Conservation (phyloP, 2,888 invertebrate species). For the Dolomedes plantarius region DNA sequence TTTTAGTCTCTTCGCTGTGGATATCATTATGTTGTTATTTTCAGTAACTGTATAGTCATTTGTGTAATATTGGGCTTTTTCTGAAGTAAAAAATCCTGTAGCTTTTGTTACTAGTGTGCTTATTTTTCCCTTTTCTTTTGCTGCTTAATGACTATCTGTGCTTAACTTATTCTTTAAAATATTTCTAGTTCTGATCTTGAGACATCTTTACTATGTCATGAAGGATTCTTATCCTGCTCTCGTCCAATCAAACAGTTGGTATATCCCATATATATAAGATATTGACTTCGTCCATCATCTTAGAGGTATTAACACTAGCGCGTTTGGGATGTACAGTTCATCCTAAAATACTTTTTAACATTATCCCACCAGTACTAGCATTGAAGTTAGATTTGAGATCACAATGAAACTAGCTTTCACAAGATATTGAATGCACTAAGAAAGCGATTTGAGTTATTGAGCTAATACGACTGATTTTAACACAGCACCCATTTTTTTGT, state of each 20-base stretch:
- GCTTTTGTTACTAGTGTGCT: not conserved
- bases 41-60: not conserved
- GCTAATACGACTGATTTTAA: not conserved
- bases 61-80: constrained; percentile 9
- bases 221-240: constrained; percentile 65
- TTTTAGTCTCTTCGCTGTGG: not conserved
- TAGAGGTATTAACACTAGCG: constrained; percentile 70
- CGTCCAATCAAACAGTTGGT: constrained; percentile 72
- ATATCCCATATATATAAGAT: constrained; percentile 68
- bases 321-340: constrained; percentile 46
- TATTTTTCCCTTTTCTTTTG: constrained; percentile 26
- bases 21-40: not conserved
- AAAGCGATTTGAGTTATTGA: not conserved
- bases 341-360: constrained; percentile 61
- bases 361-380: constrained; percentile 54
- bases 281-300: constrained; percentile 53
- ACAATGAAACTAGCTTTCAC: constrained; percentile 43
- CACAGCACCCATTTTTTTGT: not conserved
- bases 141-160: constrained; percentile 35
- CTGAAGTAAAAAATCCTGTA: not conserved
- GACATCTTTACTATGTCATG: constrained; percentile 70
- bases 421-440: constrained; percentile 35
- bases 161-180: constrained; percentile 62
- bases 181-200: constrained; percentile 64
- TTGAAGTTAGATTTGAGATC: constrained; percentile 30